Percentiles rank a stretch among this genome's conserved stretches.
Conservation (phyloP, 1,140 invertebrate genomes). For the Zaprionus inermis region DNA sequence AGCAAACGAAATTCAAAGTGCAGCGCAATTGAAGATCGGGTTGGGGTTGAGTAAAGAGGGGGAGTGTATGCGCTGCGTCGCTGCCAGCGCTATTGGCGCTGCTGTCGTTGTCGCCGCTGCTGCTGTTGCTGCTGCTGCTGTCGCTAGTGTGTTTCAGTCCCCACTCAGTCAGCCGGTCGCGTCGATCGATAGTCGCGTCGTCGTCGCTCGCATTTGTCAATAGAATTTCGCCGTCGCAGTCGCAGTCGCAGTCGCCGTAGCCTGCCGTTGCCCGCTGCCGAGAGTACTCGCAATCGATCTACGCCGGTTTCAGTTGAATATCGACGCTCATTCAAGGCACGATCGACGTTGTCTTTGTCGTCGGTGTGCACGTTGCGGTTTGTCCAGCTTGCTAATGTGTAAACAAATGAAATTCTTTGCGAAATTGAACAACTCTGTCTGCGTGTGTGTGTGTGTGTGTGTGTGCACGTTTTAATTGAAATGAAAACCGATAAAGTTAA, state of each 20-base stretch:
- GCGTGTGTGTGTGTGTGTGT: not conserved
- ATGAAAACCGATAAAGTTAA: slow-evolving; percentile 3
- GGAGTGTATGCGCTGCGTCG: not conserved
- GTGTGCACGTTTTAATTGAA: slow-evolving; percentile 14
- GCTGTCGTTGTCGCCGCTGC: slow-evolving; percentile 7
- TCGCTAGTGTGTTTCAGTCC: slow-evolving; percentile 29
- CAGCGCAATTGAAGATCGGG: slow-evolving; percentile 67
- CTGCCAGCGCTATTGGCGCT: slow-evolving; percentile 17
- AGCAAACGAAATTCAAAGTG: slow-evolving; percentile 64
- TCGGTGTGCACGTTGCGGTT: slow-evolving; percentile 38
- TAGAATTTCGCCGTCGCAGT: slow-evolving; percentile 49
- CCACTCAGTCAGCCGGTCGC: slow-evolving; percentile 43
- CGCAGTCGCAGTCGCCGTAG: slow-evolving; percentile 1
- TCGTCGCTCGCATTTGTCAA: slow-evolving; percentile 53
- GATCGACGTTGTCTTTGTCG: slow-evolving; percentile 38
- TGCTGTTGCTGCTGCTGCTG: slow-evolving; percentile 14
- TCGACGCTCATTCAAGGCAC: slow-evolving; percentile 62
- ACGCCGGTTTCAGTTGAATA: slow-evolving; percentile 48
- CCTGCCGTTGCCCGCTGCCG: too few species aligned
- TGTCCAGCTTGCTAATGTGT: slow-evolving; percentile 26
- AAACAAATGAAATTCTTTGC: slow-evolving; percentile 68
- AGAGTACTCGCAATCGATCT: slow-evolving; percentile 32
- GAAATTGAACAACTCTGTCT: slow-evolving; percentile 62
- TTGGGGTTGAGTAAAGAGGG: not conserved
- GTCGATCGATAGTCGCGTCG: slow-evolving; percentile 40